Evolutionary conservation across 2,113 vertebrate genomes (phyloP).

Genomic region (Pseudopipra pipra): DNA sequence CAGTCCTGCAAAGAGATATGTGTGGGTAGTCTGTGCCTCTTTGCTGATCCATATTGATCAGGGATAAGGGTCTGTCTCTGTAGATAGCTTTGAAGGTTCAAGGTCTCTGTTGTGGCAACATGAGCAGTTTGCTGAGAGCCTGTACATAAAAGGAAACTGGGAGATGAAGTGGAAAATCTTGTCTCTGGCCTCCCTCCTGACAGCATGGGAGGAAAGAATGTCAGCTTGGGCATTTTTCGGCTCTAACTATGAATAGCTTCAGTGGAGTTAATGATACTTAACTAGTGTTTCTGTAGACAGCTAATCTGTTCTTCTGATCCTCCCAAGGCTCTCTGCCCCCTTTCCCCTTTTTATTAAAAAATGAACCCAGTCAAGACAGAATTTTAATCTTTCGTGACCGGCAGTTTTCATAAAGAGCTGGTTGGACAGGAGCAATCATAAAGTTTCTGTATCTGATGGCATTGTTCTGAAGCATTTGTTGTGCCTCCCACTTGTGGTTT

Average conservation of each 20-base stretch:
- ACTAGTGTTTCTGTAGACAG: constrained; percentile 53
- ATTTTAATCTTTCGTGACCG: constrained; percentile 43
- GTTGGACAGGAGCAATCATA: not conserved
- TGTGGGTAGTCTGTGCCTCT: not conserved
- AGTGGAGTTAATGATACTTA: constrained; percentile 55
- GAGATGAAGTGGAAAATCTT: constrained; percentile 62
- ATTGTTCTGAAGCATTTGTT: constrained; percentile 50
- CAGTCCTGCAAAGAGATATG: not conserved
- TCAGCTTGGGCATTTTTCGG: constrained; percentile 48
- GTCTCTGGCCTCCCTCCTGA: not conserved
- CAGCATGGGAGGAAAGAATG: constrained; percentile 60
- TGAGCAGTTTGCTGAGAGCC: constrained; percentile 20
- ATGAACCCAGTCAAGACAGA: not conserved
- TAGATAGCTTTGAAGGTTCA: constrained; percentile 58
- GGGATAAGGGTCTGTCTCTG: constrained; percentile 36
- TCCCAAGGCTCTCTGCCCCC: constrained; percentile 10
- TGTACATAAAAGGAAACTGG: constrained; percentile 29
- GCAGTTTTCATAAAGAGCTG: constrained; percentile 33
- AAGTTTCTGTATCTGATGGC: constrained; percentile 44
- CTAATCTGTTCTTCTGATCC: constrained; percentile 58
- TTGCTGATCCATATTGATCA: constrained; percentile 39
- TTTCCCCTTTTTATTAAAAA: constrained; percentile 51
- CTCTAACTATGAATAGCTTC: constrained; percentile 48
- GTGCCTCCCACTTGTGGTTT: constrained; percentile 47
- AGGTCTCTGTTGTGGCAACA: constrained; percentile 49